Conservation (phyloP, 2,113 vertebrate genomes). For the Oreochromis aureus region DNA sequence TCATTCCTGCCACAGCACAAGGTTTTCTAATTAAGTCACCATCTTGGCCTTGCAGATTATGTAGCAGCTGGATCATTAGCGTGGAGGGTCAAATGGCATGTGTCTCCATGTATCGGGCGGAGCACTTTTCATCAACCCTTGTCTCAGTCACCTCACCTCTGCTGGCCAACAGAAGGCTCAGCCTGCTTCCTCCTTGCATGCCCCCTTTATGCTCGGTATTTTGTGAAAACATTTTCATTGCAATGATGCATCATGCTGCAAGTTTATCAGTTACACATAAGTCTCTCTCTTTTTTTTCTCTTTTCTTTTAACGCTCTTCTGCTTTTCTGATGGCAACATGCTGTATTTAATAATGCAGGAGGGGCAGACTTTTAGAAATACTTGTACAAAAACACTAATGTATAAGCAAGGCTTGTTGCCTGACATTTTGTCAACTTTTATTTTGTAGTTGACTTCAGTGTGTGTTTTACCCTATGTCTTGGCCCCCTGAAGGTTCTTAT, state of each 20-base stretch:
- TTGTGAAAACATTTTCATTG: neutral
- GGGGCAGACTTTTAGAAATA: neutral
- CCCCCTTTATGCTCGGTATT: neutral
- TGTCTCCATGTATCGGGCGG: constrained; percentile 15
- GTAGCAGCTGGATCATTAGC: constrained; percentile 67
- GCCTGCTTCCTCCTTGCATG: neutral
- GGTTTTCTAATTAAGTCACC: constrained; percentile 61
- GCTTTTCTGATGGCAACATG: neutral
- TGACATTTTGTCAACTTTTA: neutral
- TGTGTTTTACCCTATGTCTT: neutral
- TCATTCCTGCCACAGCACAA: constrained; percentile 45
- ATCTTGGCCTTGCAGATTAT: constrained; percentile 48
- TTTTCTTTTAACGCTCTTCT: neutral
- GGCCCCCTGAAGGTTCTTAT: neutral
- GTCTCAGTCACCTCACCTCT: constrained; percentile 27
- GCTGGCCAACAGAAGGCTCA: neutral
- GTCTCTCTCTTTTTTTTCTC: neutral
- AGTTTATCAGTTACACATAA: neutral
- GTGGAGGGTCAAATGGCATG: constrained; percentile 53
- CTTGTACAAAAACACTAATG: neutral
- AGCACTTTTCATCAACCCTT: constrained; percentile 38
- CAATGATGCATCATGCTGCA: neutral
- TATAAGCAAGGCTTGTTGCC: neutral
- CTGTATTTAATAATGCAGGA: neutral
- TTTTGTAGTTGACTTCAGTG: neutral